Conservation (phyloP, 35 echinoderm and acorn worm genomes). For the Lytechinus pictus region DNA sequence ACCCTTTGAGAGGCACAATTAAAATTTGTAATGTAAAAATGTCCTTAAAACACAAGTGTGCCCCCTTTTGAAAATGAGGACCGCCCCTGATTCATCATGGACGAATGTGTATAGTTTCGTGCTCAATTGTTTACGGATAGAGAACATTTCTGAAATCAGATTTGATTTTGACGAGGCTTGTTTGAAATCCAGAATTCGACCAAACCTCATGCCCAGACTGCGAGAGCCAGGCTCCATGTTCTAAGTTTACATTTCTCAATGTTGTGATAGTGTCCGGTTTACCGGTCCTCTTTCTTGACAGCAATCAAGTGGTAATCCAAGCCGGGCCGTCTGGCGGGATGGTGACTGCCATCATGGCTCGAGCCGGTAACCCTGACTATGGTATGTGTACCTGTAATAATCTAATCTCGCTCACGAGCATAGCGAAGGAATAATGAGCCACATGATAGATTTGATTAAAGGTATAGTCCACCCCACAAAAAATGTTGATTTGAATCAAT, state of each 20-base stretch:
- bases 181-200: background rate
- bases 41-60: too few relatives aligned
- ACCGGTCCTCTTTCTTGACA: background rate
- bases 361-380: background rate
- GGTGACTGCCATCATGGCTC: background rate
- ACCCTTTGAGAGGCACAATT: too few relatives aligned
- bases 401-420: background rate
- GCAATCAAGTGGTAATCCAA: background rate
- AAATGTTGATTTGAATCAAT: too few relatives aligned
- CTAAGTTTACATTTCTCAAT: conserved; percentile 17
- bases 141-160: too few relatives aligned
- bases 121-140: too few relatives aligned
- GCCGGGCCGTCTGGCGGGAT: conserved; percentile 24
- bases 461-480: background rate
- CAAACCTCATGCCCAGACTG: background rate
- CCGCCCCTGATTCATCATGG: too few relatives aligned
- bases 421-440: too few relatives aligned
- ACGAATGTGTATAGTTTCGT: too few relatives aligned
- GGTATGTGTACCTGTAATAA: background rate
- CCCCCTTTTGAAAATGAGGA: too few relatives aligned
- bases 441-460: background rate
- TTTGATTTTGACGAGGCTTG: background rate
- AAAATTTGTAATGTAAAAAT: too few relatives aligned
- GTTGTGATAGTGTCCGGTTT: conserved; percentile 40
- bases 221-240: background rate